phyloP scores from a whole-genome alignment of 2,888 invertebrate genomes.

The Aleiodes testaceus region DNA sequence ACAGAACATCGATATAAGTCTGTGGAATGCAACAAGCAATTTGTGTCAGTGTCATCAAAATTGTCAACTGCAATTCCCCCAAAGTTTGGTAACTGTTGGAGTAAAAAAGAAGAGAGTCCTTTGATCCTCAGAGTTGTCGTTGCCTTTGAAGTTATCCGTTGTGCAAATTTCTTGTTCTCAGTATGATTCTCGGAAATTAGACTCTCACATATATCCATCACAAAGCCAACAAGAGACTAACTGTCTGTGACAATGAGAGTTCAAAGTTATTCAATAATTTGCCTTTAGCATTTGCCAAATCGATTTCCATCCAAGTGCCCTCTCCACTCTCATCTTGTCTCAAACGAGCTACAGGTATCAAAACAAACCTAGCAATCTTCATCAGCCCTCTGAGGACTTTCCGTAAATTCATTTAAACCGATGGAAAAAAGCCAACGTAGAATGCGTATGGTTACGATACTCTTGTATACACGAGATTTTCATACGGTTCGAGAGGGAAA shows the following conservation, averaged over 20 bases:
- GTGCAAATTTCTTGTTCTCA: slow-evolving; percentile 5
- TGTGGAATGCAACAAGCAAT: not conserved
- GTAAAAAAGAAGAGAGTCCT: not conserved
- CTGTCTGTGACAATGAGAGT: not conserved
- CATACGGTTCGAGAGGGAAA: too few relatives aligned
- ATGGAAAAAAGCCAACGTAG: too few relatives aligned
- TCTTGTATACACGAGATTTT: not conserved
- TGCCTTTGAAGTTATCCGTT: slow-evolving; percentile 1
- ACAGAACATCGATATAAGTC: too few relatives aligned
- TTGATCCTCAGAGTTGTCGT: slow-evolving; percentile 1
- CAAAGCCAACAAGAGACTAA: not conserved
- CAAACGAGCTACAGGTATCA: slow-evolving; percentile 19
- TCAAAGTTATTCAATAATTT: not conserved
- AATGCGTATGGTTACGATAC: not conserved
- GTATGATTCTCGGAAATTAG: not conserved
- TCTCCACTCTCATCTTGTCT: not conserved
- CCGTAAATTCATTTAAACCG: too few relatives aligned
- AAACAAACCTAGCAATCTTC: slow-evolving; percentile 14
- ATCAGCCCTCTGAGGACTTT: not conserved
- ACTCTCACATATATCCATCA: not conserved
- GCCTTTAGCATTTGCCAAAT: not conserved
- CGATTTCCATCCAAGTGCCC: not conserved
- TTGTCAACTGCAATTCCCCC: not conserved
- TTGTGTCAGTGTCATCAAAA: slow-evolving; percentile 8
- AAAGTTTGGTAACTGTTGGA: not conserved